Evolutionary conservation across 2,888 invertebrate species (phyloP), one percentile per base, ranked within the genome.

Genomic region (Hipparchia sbordonii): DNA sequence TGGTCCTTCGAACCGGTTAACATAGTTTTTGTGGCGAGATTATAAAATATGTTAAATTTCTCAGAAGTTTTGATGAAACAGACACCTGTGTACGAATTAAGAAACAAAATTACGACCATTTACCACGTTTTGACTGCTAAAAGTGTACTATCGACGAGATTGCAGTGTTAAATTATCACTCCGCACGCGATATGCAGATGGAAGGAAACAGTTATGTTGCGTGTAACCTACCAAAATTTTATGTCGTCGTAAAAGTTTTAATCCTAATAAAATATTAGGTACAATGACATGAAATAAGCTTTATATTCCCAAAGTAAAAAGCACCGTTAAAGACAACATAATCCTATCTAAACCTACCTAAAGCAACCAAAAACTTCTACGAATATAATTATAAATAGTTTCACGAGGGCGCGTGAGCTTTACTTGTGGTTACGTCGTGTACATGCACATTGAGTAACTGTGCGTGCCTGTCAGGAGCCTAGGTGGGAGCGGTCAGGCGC

Each of bases 181-280:
- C 23, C 57, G 23, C 57, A 57, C 57, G 57, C 57, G 57, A 23
- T 57, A 57, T 56, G 56, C 56, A 57, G 23, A 23, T 57, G 13
- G 57, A 13, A 57, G 8, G 56, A 7, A 56, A 56, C 56, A 8
- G 57, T 57, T 57, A 56, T 9, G 13, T 57, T 57, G 57, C 57
- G 13, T 56, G 56, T 56, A 13, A 56, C n/a, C 56, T 13, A 56
- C 56, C 51, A 51, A 13, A 56, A 13, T 56, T 56, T 56, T 13
- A n/a, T 6, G 13, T 56, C 23, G 7, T 13, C 2, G n/a, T 56
- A 56, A 56, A 56, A 56, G 6, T n/a, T 56, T 56, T n/a, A 56
- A 56, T n/a, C 56, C 6, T 13, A 56, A 56, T 7, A 13, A 56
- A n/a, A 13, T 7, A n/a, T 54, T 13, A 54, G 5, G 39, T 39